Conservation (phyloP, 1,140 invertebrate genomes). For the Aphis gossypii region DNA sequence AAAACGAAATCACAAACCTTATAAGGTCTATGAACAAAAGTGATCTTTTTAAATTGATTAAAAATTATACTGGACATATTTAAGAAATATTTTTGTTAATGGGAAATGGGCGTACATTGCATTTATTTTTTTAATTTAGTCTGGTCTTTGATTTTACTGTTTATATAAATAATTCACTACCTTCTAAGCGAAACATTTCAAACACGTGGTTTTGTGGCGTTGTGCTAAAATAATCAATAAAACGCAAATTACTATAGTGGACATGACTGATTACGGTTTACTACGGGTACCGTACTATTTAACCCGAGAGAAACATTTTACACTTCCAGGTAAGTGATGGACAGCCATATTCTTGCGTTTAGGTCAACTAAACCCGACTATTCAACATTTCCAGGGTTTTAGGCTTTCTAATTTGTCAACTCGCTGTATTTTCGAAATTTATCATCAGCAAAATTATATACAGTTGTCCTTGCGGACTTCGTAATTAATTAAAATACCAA, state of each 20-base stretch:
- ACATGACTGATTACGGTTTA: slow-evolving; percentile 47
- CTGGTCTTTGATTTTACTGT: not conserved
- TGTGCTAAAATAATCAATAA: slow-evolving; percentile 39
- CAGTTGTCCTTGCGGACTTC: not conserved
- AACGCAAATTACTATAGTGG: slow-evolving; percentile 35
- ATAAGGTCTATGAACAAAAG: too few relatives aligned
- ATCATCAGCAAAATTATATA: not conserved
- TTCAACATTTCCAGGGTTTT: not conserved
- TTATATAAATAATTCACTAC: not conserved
- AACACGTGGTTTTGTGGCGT: not conserved
- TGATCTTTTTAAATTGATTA: not conserved
- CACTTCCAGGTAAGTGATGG: slow-evolving; percentile 17
- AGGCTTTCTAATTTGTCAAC: slow-evolving; percentile 24
- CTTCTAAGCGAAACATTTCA: not conserved
- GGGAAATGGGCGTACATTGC: not conserved
- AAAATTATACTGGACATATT: not conserved
- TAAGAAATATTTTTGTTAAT: not conserved
- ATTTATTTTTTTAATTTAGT: not conserved
- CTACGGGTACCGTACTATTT: not conserved
- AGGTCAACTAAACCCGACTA: slow-evolving; percentile 22
- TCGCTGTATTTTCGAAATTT: slow-evolving; percentile 7
- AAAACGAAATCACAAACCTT: too few relatives aligned
- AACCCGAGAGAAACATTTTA: slow-evolving; percentile 38
- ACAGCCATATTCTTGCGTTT: not conserved
- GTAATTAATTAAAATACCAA: slow-evolving; percentile 33